Percentiles rank a stretch among this genome's conserved stretches.
Conservation (phyloP, 1,140 invertebrate species). For the Dendroctonus ponderosae region DNA sequence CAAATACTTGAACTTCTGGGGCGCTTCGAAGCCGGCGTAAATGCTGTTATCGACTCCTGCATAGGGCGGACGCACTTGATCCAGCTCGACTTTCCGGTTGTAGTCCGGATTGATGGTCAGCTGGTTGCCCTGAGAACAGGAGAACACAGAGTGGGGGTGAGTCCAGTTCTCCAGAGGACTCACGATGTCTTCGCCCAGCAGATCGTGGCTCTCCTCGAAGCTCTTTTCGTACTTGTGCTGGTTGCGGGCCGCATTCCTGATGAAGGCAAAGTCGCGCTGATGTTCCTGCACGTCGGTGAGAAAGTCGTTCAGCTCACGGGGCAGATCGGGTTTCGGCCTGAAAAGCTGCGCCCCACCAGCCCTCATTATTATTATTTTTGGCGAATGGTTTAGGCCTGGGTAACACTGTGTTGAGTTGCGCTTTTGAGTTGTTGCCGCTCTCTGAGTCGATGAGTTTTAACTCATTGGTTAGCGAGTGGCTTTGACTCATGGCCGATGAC, state of each 20-base stretch:
- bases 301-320: constrained; percentile 41
- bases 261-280: constrained; percentile 37
- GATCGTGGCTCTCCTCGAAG: constrained; percentile 7
- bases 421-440: too few species aligned
- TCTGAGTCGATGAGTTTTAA: too few species aligned
- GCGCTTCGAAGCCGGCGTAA: background rate
- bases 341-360: constrained; percentile 9
- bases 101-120: background rate
- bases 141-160: background rate
- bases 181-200: constrained; percentile 21
- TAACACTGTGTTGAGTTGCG: too few species aligned
- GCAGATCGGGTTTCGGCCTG: constrained; percentile 35
- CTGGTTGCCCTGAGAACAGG: constrained; percentile 4
- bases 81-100: background rate
- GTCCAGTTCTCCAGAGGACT: background rate
- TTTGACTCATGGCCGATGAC: too few species aligned
- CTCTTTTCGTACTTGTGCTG: constrained; percentile 25
- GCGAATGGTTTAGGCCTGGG: too few species aligned
- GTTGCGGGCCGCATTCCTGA: constrained; percentile 33
- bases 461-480: too few species aligned
- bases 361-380: too few species aligned
- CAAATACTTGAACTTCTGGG: background rate
- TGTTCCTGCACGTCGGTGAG: constrained; percentile 39
- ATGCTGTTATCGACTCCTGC: background rate
- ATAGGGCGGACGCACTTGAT: background rate